Evolutionary conservation across 2,888 invertebrate genomes (phyloP).

Genomic region (Pseudanteris insignis): DNA sequence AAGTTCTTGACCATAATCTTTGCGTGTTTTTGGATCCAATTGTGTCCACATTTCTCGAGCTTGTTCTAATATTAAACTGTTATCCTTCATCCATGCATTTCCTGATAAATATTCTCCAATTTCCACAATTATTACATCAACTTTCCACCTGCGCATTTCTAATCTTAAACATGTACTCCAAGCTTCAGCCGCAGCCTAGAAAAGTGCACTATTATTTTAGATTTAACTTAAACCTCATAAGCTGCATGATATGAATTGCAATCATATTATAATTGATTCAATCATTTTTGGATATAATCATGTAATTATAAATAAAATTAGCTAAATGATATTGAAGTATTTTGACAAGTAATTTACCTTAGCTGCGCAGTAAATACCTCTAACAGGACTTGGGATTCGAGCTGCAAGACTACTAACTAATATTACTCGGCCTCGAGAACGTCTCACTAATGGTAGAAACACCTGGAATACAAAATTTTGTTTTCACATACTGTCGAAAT

Average conservation of each 20-base stretch:
- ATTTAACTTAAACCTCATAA: too few species aligned
- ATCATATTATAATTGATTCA: too few species aligned
- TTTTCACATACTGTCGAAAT: too few species aligned
- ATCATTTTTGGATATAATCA: too few species aligned
- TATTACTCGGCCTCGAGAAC: constrained; percentile 82
- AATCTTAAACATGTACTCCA: constrained; percentile 82
- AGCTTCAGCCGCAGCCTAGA: constrained; percentile 79
- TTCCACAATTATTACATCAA: constrained; percentile 84
- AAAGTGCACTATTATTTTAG: constrained; percentile 2
- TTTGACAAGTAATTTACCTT: too few species aligned
- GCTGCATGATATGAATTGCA: too few species aligned
- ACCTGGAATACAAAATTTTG: constrained; percentile 72
- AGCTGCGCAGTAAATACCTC: constrained; percentile 86
- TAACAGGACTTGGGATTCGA: constrained; percentile 80
- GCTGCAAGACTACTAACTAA: constrained; percentile 84
- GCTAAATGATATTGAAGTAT: too few species aligned
- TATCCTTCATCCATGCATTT: constrained; percentile 77
- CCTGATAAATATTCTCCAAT: constrained; percentile 87
- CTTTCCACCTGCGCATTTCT: constrained; percentile 81
- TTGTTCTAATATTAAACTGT: constrained; percentile 74
- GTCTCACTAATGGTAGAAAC: constrained; percentile 82
- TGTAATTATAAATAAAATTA: too few species aligned
- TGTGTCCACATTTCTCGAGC: constrained; percentile 86
- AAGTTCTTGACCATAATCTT: constrained; percentile 83
- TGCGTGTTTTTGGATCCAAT: constrained; percentile 79